Conservation (phyloP, 1,140 invertebrate genomes). For the Drosophila truncata region DNA sequence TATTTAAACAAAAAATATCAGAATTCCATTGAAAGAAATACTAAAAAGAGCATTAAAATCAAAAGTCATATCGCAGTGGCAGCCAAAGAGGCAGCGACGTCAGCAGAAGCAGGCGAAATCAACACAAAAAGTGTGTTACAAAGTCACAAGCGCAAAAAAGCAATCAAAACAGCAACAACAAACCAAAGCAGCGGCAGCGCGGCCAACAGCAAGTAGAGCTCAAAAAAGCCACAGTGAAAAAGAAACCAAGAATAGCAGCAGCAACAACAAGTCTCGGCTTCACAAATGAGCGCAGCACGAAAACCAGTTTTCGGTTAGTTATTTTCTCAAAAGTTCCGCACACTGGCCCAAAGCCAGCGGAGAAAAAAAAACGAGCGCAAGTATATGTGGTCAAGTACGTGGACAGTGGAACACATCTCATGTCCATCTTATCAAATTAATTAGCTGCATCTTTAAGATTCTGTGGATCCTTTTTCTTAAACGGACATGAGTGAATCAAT, state of each 20-base stretch:
- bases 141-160: slow-evolving; percentile 73
- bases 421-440: background rate
- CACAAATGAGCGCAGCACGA: slow-evolving; percentile 61
- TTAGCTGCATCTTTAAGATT: background rate
- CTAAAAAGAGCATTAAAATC: slow-evolving; percentile 64
- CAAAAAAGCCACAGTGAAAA: slow-evolving; percentile 70
- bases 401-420: slow-evolving; percentile 41
- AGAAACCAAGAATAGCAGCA: slow-evolving; percentile 72
- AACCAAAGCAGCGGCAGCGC: slow-evolving; percentile 23
- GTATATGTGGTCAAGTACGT: slow-evolving; percentile 44
- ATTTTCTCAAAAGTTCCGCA: slow-evolving; percentile 73
- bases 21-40: slow-evolving; percentile 68
- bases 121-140: slow-evolving; percentile 81
- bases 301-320: slow-evolving; percentile 68
- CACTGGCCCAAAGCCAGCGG: slow-evolving; percentile 61
- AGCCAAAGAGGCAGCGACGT: slow-evolving; percentile 17
- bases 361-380: slow-evolving; percentile 32
- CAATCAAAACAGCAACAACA: slow-evolving; percentile 39
- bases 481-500: background rate
- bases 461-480: too few species aligned
- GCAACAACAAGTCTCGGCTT: slow-evolving; percentile 55
- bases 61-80: slow-evolving; percentile 69
- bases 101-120: slow-evolving; percentile 54
- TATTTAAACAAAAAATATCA: slow-evolving; percentile 27
- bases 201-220: slow-evolving; percentile 73